These are phyloP conservation scores for Entomobrya proxima DNA, from an alignment of 2,888 invertebrate genomes.

Conservation along the genomic window DNA sequence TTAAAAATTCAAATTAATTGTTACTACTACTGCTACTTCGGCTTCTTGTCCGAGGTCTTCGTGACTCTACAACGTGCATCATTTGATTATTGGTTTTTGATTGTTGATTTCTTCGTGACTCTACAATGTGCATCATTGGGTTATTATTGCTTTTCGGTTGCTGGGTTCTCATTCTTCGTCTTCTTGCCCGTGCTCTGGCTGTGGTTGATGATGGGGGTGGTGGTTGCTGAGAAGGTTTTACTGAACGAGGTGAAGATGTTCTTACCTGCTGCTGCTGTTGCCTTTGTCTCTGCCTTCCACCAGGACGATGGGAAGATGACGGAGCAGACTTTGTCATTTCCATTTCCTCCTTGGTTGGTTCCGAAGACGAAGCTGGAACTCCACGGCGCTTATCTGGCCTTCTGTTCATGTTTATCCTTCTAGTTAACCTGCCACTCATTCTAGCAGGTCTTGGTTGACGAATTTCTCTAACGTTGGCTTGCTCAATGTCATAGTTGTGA, in stretches of 20 bases:
- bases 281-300: neutral
- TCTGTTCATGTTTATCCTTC: slow-evolving; percentile 21
- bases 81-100: too few relatives aligned
- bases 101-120: slow-evolving; percentile 40
- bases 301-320: slow-evolving; percentile 5
- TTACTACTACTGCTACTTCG: slow-evolving; percentile 14
- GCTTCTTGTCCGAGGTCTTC: slow-evolving; percentile 40
- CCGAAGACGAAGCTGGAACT: neutral
- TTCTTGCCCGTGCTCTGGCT: slow-evolving; percentile 15
- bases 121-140: slow-evolving; percentile 30
- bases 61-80: slow-evolving; percentile 38
- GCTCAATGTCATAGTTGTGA: slow-evolving; percentile 52
- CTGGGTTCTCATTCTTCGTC: slow-evolving; percentile 43
- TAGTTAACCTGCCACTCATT: neutral
- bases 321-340: neutral
- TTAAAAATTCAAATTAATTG: slow-evolving; percentile 1
- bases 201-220: slow-evolving; percentile 20
- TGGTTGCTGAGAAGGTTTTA: neutral
- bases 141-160: slow-evolving; percentile 20
- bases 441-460: slow-evolving; percentile 30
- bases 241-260: neutral
- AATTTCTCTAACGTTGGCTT: slow-evolving; percentile 58
- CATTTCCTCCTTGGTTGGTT: slow-evolving; percentile 23
- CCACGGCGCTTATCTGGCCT: slow-evolving; percentile 50
- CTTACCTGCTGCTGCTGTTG: neutral